Base-by-base conservation (phyloP, 1,140 invertebrate genomes). In the Batillaria attramentaria region DNA sequence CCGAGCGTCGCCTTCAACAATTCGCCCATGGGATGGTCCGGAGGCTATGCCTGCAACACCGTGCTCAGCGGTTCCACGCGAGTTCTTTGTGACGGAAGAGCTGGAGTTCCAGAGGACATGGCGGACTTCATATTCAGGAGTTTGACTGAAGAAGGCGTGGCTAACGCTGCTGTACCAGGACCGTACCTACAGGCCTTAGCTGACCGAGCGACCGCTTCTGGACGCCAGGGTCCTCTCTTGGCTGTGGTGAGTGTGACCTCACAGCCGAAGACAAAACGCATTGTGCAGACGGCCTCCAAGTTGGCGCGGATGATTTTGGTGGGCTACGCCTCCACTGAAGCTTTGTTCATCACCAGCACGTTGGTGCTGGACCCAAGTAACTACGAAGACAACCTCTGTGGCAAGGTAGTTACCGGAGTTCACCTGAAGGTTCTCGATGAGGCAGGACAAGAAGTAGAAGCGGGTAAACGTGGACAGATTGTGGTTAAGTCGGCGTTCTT, bases 21-120 rank as follows among this genome's bases (percentile, higher is more conserved):
- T 31, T 2, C 35, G 0, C 74, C 24, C 16, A 28, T 76, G 6
- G 74, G 74, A n/a, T 76, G 74, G 74, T 1, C 13, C 2, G 60
- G 60, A 2, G 60, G 74, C 1, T 66, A 42, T 42, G n/a, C 46
- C 31, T 54, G 57, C 13, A 3, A 20, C 20, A 65, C 24, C 28
- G 0, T 76, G 3, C 0, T 18, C 1, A 13, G 0, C 41, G 74
- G 35, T 10, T 20, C 16, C 24, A 76, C 35, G 28, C 57, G 74
- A 33, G 60, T 76, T 41, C 62, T 76, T 6, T 42, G 18, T 10
- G 74, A 76, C 37, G 2, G 13, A 5, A 42, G 74, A 76, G 60
- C 57, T 41, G 74, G 74, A 20, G 31, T 3, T 8, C 70, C 70
- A 8, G 43, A 31, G n/a, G 46, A 72, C 70, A 3, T 72, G 16